Evolutionary conservation across 2,888 invertebrate species (phyloP), one percentile per base, ranked within the genome.

Genomic region (Habroteleia sp.): DNA sequence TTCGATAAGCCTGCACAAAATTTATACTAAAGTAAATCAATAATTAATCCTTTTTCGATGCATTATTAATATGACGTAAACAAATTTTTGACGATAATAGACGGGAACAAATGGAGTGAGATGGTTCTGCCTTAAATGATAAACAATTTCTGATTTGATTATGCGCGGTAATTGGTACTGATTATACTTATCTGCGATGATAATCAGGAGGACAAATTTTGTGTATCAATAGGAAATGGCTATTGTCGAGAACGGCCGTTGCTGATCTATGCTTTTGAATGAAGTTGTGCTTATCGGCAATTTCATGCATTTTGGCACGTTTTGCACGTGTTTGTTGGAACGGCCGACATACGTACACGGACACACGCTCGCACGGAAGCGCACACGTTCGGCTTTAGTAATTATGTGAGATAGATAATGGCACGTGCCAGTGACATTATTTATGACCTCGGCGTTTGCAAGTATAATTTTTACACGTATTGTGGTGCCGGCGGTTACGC

Each of bases 381-480:
- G 37, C 52, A 69, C 60, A 50, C 46, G 31, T 46, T 27, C 39
- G 35, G 62, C 52, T 41, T 39, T 31, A 31, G 74, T 77, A 79
- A 79, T 80, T 79, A 78, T 68, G 76, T 74, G 62, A 79, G 79
- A 65, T 75, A 81, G 80, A 84, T 82, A 84, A 84, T 81, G 81
- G 82, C 83, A 83, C 82, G 84, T 84, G 83, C 81, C 79, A 62
- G 73, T 83, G 82, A 84, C 84, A 82, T 84, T 84, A 84, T 83
- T 85, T 83, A 84, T 78, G 82, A 75, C 76, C 76, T 58, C 73
- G 62, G 62, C 77, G 81, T 84, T 84, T 83, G 83, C 84, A 85
- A 83, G 84, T 83, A 84, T 84, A 83, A 84, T 84, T 85, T 84
- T 83, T 82, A 83, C 83, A 82, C 82, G 82, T 82, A 76, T 77